phyloP scores from a whole-genome alignment of 2,113 vertebrate genomes.

The Myiozetetes cayanensis region DNA sequence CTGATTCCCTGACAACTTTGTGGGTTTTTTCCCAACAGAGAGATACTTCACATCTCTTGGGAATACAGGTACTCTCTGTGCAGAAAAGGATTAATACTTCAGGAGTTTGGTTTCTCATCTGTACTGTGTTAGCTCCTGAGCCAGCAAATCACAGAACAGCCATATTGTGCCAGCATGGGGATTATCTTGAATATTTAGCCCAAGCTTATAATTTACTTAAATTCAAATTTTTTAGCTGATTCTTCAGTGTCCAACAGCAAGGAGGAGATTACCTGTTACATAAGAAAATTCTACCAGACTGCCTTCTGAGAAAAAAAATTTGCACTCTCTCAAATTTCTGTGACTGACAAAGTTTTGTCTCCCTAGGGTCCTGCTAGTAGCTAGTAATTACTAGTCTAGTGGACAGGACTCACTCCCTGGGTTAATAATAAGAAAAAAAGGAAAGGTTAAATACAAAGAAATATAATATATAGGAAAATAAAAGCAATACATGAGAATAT shows the following conservation, averaged over 20 bases:
- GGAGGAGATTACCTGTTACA: neutral
- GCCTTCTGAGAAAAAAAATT: neutral
- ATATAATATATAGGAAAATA: neutral
- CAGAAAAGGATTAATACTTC: neutral
- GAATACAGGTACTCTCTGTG: neutral
- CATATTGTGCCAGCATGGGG: fast-evolving
- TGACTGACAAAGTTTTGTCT: neutral
- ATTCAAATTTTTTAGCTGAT: neutral
- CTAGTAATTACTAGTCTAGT: neutral
- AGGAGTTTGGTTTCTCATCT: neutral
- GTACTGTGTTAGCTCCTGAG: neutral
- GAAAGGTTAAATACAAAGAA: neutral
- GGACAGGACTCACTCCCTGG: neutral
- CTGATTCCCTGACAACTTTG: neutral
- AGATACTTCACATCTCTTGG: neutral
- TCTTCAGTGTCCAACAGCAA: neutral
- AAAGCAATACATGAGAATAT: neutral
- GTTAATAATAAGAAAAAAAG: neutral
- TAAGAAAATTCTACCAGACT: neutral
- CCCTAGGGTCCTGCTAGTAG: neutral
- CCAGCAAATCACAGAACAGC: neutral
- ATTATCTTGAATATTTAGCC: neutral
- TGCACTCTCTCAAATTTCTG: neutral
- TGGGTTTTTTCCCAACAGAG: neutral
- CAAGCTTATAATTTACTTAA: neutral